These are phyloP conservation scores for Lepidocyrtoides sp. DNA, from an alignment of 2,888 invertebrate species.

Conservation along the genomic window DNA sequence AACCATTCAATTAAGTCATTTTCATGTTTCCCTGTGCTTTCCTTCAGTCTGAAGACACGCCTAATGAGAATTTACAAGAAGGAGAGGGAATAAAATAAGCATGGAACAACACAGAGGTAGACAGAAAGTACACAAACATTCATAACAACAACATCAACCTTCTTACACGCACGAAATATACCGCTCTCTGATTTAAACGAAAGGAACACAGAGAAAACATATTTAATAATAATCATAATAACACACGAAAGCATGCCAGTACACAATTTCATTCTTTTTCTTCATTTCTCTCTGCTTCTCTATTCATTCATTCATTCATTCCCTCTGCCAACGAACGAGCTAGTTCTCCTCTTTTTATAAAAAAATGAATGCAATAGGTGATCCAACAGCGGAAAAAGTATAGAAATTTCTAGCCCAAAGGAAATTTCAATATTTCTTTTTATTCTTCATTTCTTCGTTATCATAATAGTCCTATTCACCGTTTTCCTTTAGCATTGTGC, in stretches of 20 bases:
- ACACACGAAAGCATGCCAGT: constrained; percentile 16
- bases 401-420: constrained; percentile 4
- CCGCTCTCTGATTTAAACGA: constrained; percentile 57
- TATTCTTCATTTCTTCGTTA: constrained; percentile 20
- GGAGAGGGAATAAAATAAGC: constrained; percentile 32
- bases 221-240: not conserved
- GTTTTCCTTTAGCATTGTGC: not conserved
- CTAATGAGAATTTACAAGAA: constrained; percentile 84
- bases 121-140: constrained; percentile 22
- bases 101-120: too few species aligned
- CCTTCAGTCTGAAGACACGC: constrained; percentile 83
- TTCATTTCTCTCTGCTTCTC: not conserved
- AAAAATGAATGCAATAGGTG: not conserved
- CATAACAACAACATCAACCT: constrained; percentile 21
- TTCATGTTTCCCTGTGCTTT: constrained; percentile 78
- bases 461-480: not conserved
- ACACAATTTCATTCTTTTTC: constrained; percentile 47
- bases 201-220: not conserved
- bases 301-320: not conserved
- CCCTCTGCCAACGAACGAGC: too few species aligned
- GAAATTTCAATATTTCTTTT: constrained; percentile 62
- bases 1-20: constrained; percentile 85
- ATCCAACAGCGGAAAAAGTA: not conserved
- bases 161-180: constrained; percentile 49
- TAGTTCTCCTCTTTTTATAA: not conserved